Conservation (phyloP, 2,888 invertebrate species). For the Dendrolimus houi region DNA sequence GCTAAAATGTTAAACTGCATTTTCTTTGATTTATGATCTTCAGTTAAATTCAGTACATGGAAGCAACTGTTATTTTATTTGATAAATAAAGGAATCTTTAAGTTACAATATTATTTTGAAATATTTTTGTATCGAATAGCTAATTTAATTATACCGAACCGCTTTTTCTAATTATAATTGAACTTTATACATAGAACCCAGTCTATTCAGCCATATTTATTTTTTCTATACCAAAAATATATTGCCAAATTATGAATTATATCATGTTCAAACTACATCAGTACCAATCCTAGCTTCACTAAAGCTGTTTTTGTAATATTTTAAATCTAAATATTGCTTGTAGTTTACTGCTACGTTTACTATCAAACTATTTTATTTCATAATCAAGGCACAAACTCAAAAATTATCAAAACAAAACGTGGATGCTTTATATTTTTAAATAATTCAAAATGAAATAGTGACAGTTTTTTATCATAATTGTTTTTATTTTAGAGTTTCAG, state of each 20-base stretch:
- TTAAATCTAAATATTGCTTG: constrained; percentile 62
- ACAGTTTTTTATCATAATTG: no score
- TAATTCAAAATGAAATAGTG: no score
- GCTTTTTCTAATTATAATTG: constrained; percentile 31
- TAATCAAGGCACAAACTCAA: constrained; percentile 18
- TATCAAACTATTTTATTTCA: constrained; percentile 38
- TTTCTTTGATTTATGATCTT: no score
- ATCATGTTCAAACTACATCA: constrained; percentile 55
- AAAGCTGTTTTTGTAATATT: constrained; percentile 49
- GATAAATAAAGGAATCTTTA: constrained; percentile 1
- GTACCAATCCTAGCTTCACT: constrained; percentile 72
- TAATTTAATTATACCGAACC: constrained; percentile 62
- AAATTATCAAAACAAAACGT: constrained; percentile 1
- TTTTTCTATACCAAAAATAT: constrained; percentile 69
- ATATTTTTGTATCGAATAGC: constrained; percentile 53
- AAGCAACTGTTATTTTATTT: no score
- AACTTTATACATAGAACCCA: constrained; percentile 47
- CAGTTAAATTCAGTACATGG: no score
- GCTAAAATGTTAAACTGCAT: no score
- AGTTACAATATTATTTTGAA: constrained; percentile 34
- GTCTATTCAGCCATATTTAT: constrained; percentile 38
- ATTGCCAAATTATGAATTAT: constrained; percentile 48
- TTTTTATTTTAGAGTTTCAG: no score
- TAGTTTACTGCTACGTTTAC: constrained; percentile 66
- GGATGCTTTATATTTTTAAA: no score